phyloP scores from a whole-genome alignment of 2,888 invertebrate species.

The Idaea aversata region DNA sequence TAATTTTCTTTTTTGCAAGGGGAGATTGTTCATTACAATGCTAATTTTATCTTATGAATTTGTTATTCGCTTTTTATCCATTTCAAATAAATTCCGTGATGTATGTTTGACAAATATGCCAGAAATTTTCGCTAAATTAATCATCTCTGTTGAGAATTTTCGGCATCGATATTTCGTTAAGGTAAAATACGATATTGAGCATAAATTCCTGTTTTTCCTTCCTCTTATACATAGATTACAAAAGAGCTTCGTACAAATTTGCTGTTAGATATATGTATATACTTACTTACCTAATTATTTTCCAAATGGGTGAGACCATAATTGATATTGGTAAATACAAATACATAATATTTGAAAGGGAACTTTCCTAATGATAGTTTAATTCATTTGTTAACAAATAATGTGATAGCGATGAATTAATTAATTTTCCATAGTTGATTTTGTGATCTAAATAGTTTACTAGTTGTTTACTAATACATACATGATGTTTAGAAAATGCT shows the following conservation, averaged over 20 bases:
- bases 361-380: background rate
- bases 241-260: background rate
- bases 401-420: background rate
- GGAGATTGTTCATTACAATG: slow-evolving; percentile 12
- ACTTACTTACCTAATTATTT: background rate
- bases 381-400: background rate
- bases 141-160: background rate
- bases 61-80: background rate
- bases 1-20: slow-evolving; percentile 8
- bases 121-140: background rate
- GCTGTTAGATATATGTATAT: too few relatives aligned
- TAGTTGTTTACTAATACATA: background rate
- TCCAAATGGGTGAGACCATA: background rate
- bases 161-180: background rate
- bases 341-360: background rate
- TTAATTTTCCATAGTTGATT: background rate
- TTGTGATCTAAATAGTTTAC: background rate
- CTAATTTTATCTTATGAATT: background rate
- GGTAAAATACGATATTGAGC: background rate
- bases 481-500: background rate
- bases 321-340: background rate
- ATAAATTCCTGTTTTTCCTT: background rate
- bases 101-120: background rate
- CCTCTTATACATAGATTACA: background rate
- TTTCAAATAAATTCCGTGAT: background rate